Base-by-base conservation (phyloP, 2,888 invertebrate genomes). In the Plagiodera versicolora region DNA sequence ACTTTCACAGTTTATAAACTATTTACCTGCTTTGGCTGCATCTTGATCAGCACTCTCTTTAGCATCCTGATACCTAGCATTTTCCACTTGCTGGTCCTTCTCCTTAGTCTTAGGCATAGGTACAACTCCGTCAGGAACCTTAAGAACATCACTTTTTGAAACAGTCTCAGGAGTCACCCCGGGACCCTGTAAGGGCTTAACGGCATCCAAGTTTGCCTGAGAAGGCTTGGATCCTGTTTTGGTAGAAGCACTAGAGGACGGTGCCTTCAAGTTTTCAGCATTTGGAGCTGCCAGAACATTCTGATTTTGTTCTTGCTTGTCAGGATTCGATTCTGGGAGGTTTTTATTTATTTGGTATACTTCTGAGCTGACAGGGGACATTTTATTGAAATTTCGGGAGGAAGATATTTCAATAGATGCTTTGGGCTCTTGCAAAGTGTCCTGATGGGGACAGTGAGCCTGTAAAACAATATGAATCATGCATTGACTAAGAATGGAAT, bases 61-160 rank as follows among this genome's bases (percentile, higher is more conserved):
- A n/a, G 61, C 81, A 68, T 82, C 81, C 57, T 81, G 79, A 28
- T 83, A 75, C 56, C 78, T 70, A 67, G 80, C 80, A 20, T 80
- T 80, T 1, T 77, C 74, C 52, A 72, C 73, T 5, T 64, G 67
- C 18, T 72, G 70, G 6, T 70, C 67, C 20, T 75, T 72, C 39
- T 72, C 70, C 18, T 70, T 67, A 32, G 72, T 69, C 48, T 71
- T 65, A 5, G 72, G 74, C 17, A 68, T 62, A 1, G 74, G 71
- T 1, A 74, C 74, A 4, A 76, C 72, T 24, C 76, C 77, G 11
- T 71, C 68, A 4, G 75, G 58, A 11, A 51, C 51, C 8, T 48
- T 49, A n/a, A 50, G 35, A 20, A 54, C 35, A 9, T 28, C 59
- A 5, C 63, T 50, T 56, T 71, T 77, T 46, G 64, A 51, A 2